Percentiles rank a stretch among this genome's conserved stretches.
These are phyloP conservation scores for Tautogolabrus adspersus DNA, from an alignment of 2,113 vertebrate genomes.

Conservation along the genomic window DNA sequence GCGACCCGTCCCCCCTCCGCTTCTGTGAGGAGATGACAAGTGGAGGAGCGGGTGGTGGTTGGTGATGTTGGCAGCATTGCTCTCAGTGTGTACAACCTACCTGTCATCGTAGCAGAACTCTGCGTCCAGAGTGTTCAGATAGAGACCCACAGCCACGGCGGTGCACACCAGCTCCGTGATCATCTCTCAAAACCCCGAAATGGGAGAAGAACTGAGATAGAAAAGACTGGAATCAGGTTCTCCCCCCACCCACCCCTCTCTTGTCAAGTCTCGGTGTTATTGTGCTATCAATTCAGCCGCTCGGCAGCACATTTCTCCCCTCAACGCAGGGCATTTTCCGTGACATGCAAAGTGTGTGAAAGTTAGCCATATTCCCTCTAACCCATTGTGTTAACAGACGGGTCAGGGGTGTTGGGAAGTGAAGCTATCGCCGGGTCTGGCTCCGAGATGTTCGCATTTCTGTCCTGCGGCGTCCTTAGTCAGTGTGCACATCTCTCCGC, in stretches of 20 bases:
- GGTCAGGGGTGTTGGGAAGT: conserved; percentile 9
- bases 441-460: conserved; percentile 49
- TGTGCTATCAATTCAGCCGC: conserved; percentile 62
- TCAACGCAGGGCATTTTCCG: conserved; percentile 42
- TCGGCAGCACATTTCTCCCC: conserved; percentile 48
- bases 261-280: conserved; percentile 54
- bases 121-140: conserved; percentile 92
- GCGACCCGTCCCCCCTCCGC: conserved; percentile 7
- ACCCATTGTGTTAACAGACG: conserved; percentile 43
- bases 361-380: conserved; percentile 64
- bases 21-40: conserved; percentile 51
- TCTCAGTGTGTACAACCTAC: conserved; percentile 76
- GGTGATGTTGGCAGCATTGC: conserved; percentile 34
- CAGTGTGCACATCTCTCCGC: conserved; percentile 64
- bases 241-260: neutral
- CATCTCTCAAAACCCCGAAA: conserved; percentile 85
- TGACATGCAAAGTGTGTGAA: conserved; percentile 60
- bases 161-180: conserved; percentile 94
- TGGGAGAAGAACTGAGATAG: conserved; percentile 38
- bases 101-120: conserved; percentile 99
- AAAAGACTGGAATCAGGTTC: conserved; percentile 45
- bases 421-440: conserved; percentile 26
- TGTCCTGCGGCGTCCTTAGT: conserved; percentile 36
- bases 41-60: conserved; percentile 39
- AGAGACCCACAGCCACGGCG: conserved; percentile 93